These are phyloP conservation scores for Scartelaos histophorus DNA, from an alignment of 2,113 vertebrate species.

Conservation along the genomic window DNA sequence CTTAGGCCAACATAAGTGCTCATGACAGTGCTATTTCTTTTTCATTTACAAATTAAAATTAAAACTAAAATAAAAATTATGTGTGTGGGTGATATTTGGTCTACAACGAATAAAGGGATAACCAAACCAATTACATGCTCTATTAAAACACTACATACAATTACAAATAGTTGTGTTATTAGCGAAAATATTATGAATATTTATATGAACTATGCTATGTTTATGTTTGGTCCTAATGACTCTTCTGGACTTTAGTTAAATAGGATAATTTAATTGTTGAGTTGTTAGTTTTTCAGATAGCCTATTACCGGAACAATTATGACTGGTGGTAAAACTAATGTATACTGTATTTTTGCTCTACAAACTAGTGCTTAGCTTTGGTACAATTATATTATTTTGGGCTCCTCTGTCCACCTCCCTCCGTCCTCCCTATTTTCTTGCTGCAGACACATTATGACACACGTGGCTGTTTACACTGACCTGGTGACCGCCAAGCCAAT, in stretches of 20 bases:
- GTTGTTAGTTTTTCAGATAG: background rate
- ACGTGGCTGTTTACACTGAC: conserved; percentile 70
- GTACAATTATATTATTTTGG: background rate
- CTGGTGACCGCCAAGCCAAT: conserved; percentile 67
- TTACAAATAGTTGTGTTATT: background rate
- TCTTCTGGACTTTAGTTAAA: background rate
- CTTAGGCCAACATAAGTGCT: too few relatives aligned
- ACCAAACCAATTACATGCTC: too few relatives aligned
- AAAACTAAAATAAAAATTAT: too few relatives aligned
- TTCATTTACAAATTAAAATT: too few relatives aligned
- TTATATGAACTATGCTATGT: background rate
- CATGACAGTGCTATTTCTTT: too few relatives aligned
- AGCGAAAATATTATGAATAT: background rate
- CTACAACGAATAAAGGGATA: too few relatives aligned
- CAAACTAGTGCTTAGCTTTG: background rate
- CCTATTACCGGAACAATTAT: background rate
- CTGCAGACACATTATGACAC: conserved; percentile 43
- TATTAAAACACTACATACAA: too few relatives aligned
- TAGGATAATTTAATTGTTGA: background rate
- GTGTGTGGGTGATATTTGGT: too few relatives aligned
- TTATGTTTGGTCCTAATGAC: background rate
- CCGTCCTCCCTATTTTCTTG: conserved; percentile 16
- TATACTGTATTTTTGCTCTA: background rate
- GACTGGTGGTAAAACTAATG: background rate
- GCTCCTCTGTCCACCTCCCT: conserved; percentile 23